A percentile compares a stretch with the other conserved stretches of the same genome.
phyloP scores from a whole-genome alignment of 92 coral and sea anemone genomes.

The Epizoanthus ramosus region DNA sequence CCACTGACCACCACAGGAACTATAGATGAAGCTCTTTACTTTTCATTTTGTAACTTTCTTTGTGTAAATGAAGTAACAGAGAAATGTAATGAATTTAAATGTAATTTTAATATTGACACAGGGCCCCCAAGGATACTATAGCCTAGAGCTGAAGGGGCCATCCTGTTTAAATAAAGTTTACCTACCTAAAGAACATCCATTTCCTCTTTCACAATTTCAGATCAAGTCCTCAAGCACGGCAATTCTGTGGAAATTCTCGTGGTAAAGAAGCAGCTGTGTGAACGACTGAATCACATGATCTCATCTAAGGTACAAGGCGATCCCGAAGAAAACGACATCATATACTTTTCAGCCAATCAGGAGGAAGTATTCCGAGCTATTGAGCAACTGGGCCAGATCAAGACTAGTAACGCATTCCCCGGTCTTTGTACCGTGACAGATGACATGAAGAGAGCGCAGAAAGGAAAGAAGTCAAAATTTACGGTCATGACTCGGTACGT shows the following conservation, averaged over 20 bases:
- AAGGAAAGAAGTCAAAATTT: conserved; percentile 85
- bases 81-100: no score
- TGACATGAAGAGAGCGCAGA: conserved; percentile 79
- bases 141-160: no score
- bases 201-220: conserved; percentile 46
- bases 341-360: conserved; percentile 94
- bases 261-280: conserved; percentile 91
- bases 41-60: not conserved
- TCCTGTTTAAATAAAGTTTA: no score
- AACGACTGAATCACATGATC: conserved; percentile 87
- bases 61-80: no score
- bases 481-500: conserved; percentile 92
- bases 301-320: conserved; percentile 93
- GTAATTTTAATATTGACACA: no score
- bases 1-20: no score
- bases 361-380: conserved; percentile 92
- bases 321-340: conserved; percentile 96
- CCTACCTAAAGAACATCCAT: not conserved
- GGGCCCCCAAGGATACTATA: no score
- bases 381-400: conserved; percentile 89
- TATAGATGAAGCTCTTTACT: not conserved
- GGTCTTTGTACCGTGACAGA: conserved; percentile 88
- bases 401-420: conserved; percentile 95
- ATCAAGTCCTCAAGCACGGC: conserved; percentile 94
- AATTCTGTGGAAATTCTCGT: conserved; percentile 97